These are phyloP conservation scores for Mythimna ferrago DNA, from an alignment of 2,888 invertebrate genomes.

Conservation along the genomic window DNA sequence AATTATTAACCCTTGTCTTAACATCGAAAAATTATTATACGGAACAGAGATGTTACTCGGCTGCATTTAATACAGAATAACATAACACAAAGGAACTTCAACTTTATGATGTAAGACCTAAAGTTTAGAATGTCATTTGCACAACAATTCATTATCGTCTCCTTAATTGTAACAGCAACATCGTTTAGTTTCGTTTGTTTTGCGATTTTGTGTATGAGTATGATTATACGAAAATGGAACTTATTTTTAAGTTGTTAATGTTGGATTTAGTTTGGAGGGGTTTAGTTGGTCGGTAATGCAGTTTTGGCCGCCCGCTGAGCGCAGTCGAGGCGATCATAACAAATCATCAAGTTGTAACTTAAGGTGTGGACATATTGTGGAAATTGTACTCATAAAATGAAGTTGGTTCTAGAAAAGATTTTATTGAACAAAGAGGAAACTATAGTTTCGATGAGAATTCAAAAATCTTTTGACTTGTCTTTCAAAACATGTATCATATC, in stretches of 20 bases:
- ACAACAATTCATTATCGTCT: slow-evolving; percentile 78
- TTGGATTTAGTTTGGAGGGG: slow-evolving; percentile 69
- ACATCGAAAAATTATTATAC: slow-evolving; percentile 84
- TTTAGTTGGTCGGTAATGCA: slow-evolving; percentile 75
- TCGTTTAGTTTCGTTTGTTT: slow-evolving; percentile 87
- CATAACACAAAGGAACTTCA: slow-evolving; percentile 58
- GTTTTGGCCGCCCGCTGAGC: slow-evolving; percentile 86
- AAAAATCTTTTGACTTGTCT: neutral
- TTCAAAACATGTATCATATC: neutral
- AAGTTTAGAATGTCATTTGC: slow-evolving; percentile 60
- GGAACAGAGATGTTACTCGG: slow-evolving; percentile 81
- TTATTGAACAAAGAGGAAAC: neutral
- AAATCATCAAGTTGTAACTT: slow-evolving; percentile 83
- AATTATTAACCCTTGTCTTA: slow-evolving; percentile 87
- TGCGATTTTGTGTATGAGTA: slow-evolving; percentile 75
- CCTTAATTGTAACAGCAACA: slow-evolving; percentile 86
- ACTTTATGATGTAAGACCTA: slow-evolving; percentile 58
- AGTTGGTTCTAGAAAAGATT: slow-evolving; percentile 40
- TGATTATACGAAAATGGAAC: slow-evolving; percentile 35
- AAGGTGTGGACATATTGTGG: slow-evolving; percentile 68
- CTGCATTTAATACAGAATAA: slow-evolving; percentile 78
- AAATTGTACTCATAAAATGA: slow-evolving; percentile 35
- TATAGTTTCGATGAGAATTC: neutral
- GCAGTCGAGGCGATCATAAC: slow-evolving; percentile 85
- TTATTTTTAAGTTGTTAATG: slow-evolving; percentile 72